phyloP scores from a whole-genome alignment of 2,888 invertebrate species.

The Nymphalis c-album region DNA sequence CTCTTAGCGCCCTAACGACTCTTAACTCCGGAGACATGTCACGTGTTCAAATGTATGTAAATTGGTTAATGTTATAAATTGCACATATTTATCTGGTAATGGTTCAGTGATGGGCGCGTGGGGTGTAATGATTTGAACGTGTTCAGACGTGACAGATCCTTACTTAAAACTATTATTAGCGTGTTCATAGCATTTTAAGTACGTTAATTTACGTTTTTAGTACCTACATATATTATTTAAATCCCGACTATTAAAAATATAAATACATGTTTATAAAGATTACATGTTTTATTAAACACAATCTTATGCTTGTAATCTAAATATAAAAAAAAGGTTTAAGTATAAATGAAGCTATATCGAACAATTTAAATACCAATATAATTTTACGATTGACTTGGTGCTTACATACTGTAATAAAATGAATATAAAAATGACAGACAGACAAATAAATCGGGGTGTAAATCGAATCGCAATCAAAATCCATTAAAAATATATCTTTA shows the following conservation, averaged over 20 bases:
- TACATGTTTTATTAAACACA: too few relatives aligned
- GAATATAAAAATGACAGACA: constrained; percentile 18
- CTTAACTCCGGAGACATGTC: constrained; percentile 68
- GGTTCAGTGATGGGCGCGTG: constrained; percentile 60
- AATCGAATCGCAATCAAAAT: constrained; percentile 12
- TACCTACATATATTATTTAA: neutral
- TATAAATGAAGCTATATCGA: too few relatives aligned
- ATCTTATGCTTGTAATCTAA: too few relatives aligned
- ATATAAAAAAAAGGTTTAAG: too few relatives aligned
- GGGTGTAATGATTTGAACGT: constrained; percentile 46
- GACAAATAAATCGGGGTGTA: constrained; percentile 21
- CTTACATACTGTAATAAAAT: constrained; percentile 22
- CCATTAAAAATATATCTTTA: constrained; percentile 14
- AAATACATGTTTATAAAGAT: too few relatives aligned
- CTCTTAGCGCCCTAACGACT: constrained; percentile 59
- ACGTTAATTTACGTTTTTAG: neutral
- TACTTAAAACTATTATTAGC: constrained; percentile 2
- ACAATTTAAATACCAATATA: constrained; percentile 4
- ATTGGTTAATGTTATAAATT: constrained; percentile 80
- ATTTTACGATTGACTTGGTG: constrained; percentile 23
- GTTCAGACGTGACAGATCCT: constrained; percentile 23
- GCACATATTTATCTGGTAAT: constrained; percentile 77
- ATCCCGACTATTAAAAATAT: too few relatives aligned
- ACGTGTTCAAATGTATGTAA: constrained; percentile 74
- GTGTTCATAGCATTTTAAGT: neutral